Evolutionary conservation across 2,888 invertebrate genomes (phyloP).

Genomic region (Deroplatys truncata): DNA sequence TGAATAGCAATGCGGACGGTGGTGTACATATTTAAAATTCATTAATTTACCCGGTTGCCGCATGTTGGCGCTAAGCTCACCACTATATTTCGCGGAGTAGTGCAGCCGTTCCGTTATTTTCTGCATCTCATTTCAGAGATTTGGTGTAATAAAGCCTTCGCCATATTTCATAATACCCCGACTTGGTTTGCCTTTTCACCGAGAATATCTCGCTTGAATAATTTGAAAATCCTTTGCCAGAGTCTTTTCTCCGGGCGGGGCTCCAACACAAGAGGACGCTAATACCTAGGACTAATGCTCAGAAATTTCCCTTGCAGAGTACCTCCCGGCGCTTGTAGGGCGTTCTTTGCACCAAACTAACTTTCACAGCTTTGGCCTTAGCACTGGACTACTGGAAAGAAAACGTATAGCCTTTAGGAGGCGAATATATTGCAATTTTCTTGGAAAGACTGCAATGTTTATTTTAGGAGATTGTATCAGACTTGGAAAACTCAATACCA

Average conservation of each 20-base stretch:
- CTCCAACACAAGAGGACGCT: neutral
- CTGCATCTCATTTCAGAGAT: neutral
- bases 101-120: neutral
- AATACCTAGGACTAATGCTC: neutral
- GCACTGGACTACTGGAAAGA: too few species aligned
- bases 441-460: too few species aligned
- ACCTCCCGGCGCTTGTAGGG: neutral
- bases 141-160: neutral
- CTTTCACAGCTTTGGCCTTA: neutral
- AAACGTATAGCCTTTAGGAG: too few species aligned
- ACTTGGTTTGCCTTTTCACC: neutral
- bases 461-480: too few species aligned
- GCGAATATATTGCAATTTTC: too few species aligned
- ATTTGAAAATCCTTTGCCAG: slow-evolving; percentile 6
- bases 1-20: too few species aligned
- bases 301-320: neutral
- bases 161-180: neutral
- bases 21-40: neutral
- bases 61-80: neutral
- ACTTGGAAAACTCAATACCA: too few species aligned
- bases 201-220: slow-evolving; percentile 6
- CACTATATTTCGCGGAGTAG: neutral
- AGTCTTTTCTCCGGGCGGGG: neutral
- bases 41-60: neutral
- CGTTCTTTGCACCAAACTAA: neutral